Percentiles rank a stretch among this genome's conserved stretches.
phyloP scores from a whole-genome alignment of 2,888 invertebrate genomes.

The Eledona agricola region DNA sequence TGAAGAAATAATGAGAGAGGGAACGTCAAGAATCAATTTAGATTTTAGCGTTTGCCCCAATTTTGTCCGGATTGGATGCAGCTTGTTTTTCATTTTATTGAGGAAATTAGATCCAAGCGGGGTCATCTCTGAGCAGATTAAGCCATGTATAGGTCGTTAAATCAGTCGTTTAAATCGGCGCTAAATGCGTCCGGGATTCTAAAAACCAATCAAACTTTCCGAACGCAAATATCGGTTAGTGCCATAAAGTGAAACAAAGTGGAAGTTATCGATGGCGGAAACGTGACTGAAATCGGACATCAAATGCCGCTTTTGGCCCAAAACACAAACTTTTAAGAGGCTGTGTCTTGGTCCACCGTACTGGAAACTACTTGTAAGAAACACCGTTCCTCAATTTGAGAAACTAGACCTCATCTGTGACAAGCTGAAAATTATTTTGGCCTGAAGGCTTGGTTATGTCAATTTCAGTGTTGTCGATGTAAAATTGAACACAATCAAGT shows the following conservation, averaged over 20 bases:
- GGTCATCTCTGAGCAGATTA: constrained; percentile 14
- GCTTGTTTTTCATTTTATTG: constrained; percentile 3
- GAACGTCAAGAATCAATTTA: too few relatives aligned
- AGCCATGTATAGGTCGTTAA: constrained; percentile 16
- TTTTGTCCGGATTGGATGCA: constrained; percentile 9
- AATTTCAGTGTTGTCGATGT: too few relatives aligned
- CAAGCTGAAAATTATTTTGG: too few relatives aligned
- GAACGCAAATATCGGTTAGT: constrained; percentile 20
- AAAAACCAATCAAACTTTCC: constrained; percentile 34
- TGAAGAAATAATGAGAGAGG: too few relatives aligned
- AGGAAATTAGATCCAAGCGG: constrained; percentile 12
- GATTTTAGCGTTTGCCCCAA: neutral
- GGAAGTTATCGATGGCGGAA: constrained; percentile 33
- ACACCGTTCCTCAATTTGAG: too few relatives aligned
- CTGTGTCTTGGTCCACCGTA: too few relatives aligned
- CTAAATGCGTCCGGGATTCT: constrained; percentile 26
- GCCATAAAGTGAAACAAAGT: constrained; percentile 36
- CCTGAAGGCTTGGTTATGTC: too few relatives aligned
- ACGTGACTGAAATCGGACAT: constrained; percentile 11
- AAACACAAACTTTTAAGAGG: constrained; percentile 37
- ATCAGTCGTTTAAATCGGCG: constrained; percentile 19
- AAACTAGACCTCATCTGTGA: too few relatives aligned
- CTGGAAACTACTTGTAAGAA: too few relatives aligned
- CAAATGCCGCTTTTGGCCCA: constrained; percentile 32
- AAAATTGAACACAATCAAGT: too few relatives aligned